Percentiles rank a stretch among this genome's conserved stretches.
Evolutionary conservation across 2,113 vertebrate species (phyloP).

Genomic region (Rhegmatorhina hoffmannsi): DNA sequence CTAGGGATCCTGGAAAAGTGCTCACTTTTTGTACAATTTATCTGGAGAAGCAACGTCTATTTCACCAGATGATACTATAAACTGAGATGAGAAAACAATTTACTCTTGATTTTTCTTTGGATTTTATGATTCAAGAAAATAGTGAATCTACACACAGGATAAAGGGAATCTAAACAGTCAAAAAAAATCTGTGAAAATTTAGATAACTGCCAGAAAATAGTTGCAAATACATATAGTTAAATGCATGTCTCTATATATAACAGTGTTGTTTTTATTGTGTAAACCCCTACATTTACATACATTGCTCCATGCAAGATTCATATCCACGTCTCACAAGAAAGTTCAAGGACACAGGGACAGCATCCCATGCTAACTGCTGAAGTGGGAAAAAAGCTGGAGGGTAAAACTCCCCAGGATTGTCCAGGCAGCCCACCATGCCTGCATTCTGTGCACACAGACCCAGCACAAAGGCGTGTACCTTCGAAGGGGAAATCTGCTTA

Average conservation of each 20-base stretch:
- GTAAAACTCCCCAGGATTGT: background rate
- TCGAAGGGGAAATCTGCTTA: background rate
- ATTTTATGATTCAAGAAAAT: background rate
- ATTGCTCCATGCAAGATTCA: background rate
- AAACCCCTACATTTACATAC: background rate
- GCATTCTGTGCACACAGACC: background rate
- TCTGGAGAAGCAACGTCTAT: slow-evolving; percentile 65
- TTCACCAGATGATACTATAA: slow-evolving; percentile 59
- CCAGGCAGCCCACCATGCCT: background rate
- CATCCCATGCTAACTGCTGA: background rate
- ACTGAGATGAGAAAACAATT: slow-evolving; percentile 50
- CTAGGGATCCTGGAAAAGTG: slow-evolving; percentile 48
- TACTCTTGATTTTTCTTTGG: slow-evolving; percentile 1
- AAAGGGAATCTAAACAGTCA: background rate
- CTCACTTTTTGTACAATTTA: slow-evolving; percentile 67
- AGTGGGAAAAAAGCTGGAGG: background rate
- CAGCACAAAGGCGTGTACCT: background rate
- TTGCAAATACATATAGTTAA: background rate
- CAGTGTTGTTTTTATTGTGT: background rate
- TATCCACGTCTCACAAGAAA: background rate
- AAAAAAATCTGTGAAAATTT: background rate
- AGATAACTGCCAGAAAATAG: background rate
- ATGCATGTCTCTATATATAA: background rate
- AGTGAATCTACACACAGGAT: background rate
- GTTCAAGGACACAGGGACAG: background rate